Evolutionary conservation across 2,888 invertebrate species (phyloP), one percentile per base, ranked within the genome.

Genomic region (Strigamia crassipes): DNA sequence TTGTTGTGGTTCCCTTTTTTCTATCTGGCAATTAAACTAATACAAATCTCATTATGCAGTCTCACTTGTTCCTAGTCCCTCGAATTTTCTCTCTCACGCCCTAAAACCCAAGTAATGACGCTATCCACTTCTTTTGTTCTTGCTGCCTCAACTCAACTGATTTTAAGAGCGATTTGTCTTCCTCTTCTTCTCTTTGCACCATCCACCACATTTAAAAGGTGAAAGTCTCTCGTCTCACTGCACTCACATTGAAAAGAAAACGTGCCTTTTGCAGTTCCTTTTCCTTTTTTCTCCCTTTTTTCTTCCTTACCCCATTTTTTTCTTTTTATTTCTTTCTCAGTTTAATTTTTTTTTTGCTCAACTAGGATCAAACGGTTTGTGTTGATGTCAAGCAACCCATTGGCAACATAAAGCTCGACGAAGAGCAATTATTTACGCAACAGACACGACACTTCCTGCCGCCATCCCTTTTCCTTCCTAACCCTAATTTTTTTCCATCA

Each of bases 111-210:
- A 66, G 31, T 66, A 66, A 66, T 27, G 66, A 66, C 27, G 27
- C 66, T 31, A 66, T 66, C 27, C 66, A 8, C 66, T 66, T 66
- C 27, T 66, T 66, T 66, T 66, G 66, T 66, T 66, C 66, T 27
- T 18, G 9, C 61, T 66, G 66, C 66, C 66, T 66, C 66, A 66
- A 66, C 66, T 66, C 66, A 66, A 66, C 66, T 66, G 66, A 66
- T 66, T 66, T 66, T 66, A 66, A 66, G 66, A 66, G 66, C 66
- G 66, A 66, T 66, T 66, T 66, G 66, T 66, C 66, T 66, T 66
- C 66, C 6, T 34, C 34, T 66, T 66, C 66, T 66, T 66, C 66
- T 61, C 61, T 66, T 66, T 15, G 27, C 66, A 66, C 66, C 66
- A 66, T 66, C 66, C 66, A 66, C 27, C 66, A 66, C 66, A 23